Evolutionary conservation across 1,140 invertebrate genomes (phyloP), one percentile per base, ranked within the genome.

Genomic region (Acromyrmex echinatior): DNA sequence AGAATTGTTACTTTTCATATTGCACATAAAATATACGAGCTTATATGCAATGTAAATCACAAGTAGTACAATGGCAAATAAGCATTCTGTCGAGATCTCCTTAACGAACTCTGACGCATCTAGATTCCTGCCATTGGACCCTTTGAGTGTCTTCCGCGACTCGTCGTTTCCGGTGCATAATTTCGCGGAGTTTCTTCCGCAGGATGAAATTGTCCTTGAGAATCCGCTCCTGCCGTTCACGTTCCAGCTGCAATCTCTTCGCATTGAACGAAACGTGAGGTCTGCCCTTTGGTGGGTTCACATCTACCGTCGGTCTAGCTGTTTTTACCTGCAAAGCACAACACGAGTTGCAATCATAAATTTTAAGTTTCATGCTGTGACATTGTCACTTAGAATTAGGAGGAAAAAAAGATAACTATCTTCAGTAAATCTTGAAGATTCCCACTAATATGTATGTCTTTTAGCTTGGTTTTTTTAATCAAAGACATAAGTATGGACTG

Each of bases 171-270:
- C 95, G 93, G 10, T 93, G 86, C 94, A 95, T 95, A 2, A 95
- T 95, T 1, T 93, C 92, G 0, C 91, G 90, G 1, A 95, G 88
- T 78, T 95, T 94, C 70, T 92, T 91, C 31, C 94, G 77, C 0
- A 95, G 87, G 18, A 95, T 95, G 39, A 95, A 95, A 88, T 95
- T 95, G 18, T 95, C 93, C 3, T 91, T 91, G 0, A 93, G 79
- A 6, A 95, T 95, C 35, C 92, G 89, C 2, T 92, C 91, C 45
- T 95, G 95, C 21, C 94, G 89, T 85, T 95, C 95, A 2, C 91
- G 90, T 62, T 95, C 94, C 35, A 95, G 53, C 71, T 95, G 95
- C 14, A 89, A 84, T n/a, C 93, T 91, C 21, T 95, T 95, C 0
- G 95, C 95, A 63, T 95, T 93, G 65, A 90, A 86, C 0, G 87